phyloP scores from a whole-genome alignment of 92 coral and sea anemone genomes.

The Hydrozoanthus gracilis region DNA sequence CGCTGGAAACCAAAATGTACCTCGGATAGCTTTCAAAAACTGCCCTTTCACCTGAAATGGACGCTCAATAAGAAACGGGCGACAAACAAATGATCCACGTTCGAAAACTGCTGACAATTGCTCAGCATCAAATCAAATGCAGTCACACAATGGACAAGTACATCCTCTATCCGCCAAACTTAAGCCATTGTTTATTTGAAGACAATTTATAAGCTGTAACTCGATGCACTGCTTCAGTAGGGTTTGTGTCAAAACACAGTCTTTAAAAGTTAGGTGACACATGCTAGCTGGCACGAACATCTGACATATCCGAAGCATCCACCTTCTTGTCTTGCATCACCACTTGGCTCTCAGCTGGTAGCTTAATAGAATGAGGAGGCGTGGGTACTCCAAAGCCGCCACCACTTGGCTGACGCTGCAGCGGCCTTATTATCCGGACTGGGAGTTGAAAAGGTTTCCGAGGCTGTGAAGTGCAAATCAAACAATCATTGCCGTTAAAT shows the following conservation, averaged over 20 bases:
- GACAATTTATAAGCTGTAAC: neutral
- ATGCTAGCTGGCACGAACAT: conserved; percentile 17
- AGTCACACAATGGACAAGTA: too few species aligned
- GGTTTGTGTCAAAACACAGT: neutral
- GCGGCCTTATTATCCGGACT: neutral
- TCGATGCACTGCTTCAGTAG: neutral
- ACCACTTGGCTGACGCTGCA: conserved; percentile 18
- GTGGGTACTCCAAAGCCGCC: conserved; percentile 22
- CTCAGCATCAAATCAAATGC: too few species aligned
- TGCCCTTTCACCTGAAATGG: neutral
- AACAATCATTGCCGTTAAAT: neutral
- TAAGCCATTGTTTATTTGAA: too few species aligned
- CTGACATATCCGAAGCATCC: conserved; percentile 29
- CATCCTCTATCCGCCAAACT: too few species aligned
- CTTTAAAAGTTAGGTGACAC: neutral
- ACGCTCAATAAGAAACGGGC: neutral
- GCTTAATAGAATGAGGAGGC: neutral
- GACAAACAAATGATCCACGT: neutral
- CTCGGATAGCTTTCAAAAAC: neutral
- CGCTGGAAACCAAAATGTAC: neutral
- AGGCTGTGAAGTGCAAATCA: conserved; percentile 9
- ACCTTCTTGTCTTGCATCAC: neutral
- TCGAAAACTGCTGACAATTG: neutral
- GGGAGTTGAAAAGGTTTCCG: conserved; percentile 4
- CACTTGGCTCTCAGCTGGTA: conserved; percentile 4